Base-by-base conservation (phyloP, 92 coral and sea anemone species). In the Ricordea florida region DNA sequence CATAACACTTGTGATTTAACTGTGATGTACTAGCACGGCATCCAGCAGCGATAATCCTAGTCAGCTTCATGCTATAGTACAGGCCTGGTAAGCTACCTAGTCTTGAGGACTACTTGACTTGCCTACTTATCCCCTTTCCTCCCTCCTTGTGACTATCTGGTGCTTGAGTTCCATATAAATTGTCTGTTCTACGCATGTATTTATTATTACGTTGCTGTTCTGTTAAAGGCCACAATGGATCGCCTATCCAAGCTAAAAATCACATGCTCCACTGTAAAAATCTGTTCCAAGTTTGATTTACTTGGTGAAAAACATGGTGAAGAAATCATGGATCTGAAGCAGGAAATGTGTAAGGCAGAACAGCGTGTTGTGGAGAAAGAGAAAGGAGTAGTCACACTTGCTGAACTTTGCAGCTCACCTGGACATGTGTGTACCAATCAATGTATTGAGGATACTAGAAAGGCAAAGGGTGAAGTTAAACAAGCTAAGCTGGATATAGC, bases 221-320 rank as follows among this genome's bases (percentile, higher is more conserved):
- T 35, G 46, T 43, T 43, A 24, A 43, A 70, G 86, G 80, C 86
- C 50, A 80, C 78, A 17, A 26, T 80, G 58, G 69, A 22, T 35
- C n/a, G 80, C 21, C 59, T 82, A 5, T 66, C 89, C 15, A 84
- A 84, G 78, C 33, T 84, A 38, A 84, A 84, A 48, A 66, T 84
- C 35, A 76, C 89, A 13, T 66, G 73, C 43, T 76, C 74, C 8
- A 66, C 27, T 66, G 74, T 17, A 36, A 66, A 59, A 29, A 45
- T 59, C 49, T 33, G 60, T 20, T 46, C 57, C 26, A 72, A 62
- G 58, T 18, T 78, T 36, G 76, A 78, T 49, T 47, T 42, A 24
- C 45, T 85, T 44, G 90, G 90, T 16, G 70, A 70, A 57, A 44
- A 72, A 1, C 85, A 78, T 57, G 86, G 66, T 26, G 37, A 53